Conservation (phyloP, 2,113 vertebrate genomes). For the Eretmochelys imbricata region DNA sequence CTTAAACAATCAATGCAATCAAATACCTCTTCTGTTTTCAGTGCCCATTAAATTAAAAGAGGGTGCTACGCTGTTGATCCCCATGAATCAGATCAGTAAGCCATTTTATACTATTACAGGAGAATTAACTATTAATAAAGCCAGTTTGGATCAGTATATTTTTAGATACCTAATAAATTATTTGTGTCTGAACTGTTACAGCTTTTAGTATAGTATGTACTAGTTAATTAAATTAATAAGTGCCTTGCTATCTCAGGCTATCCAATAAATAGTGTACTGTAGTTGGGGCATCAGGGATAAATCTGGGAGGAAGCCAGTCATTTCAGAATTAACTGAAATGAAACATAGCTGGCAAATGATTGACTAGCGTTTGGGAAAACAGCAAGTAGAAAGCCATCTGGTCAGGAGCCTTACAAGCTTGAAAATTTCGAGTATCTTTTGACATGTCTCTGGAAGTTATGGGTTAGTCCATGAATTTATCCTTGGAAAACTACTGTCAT, state of each 20-base stretch:
- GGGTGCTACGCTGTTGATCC: background rate
- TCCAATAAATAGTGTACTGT: background rate
- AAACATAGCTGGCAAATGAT: slow-evolving; percentile 13
- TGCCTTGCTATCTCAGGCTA: background rate
- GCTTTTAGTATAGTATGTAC: background rate
- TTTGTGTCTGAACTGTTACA: background rate
- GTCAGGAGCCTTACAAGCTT: background rate
- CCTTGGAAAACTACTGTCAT: slow-evolving; percentile 28
- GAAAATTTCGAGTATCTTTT: slow-evolving; percentile 23
- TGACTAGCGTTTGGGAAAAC: slow-evolving; percentile 22
- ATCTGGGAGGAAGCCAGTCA: background rate
- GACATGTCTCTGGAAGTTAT: background rate
- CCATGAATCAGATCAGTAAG: background rate
- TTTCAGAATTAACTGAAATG: slow-evolving; percentile 9
- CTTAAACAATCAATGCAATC: background rate
- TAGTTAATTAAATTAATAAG: background rate
- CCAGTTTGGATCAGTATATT: background rate
- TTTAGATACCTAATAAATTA: background rate
- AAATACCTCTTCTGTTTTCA: background rate
- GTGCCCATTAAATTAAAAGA: background rate
- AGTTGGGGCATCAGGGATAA: background rate
- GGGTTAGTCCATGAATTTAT: slow-evolving; percentile 8
- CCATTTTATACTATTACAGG: slow-evolving; percentile 1
- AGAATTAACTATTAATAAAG: background rate
- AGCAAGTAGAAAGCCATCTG: slow-evolving; percentile 3